Evolutionary conservation across 1,140 invertebrate species (phyloP).

Genomic region (Caenorhabditis brenneri): DNA sequence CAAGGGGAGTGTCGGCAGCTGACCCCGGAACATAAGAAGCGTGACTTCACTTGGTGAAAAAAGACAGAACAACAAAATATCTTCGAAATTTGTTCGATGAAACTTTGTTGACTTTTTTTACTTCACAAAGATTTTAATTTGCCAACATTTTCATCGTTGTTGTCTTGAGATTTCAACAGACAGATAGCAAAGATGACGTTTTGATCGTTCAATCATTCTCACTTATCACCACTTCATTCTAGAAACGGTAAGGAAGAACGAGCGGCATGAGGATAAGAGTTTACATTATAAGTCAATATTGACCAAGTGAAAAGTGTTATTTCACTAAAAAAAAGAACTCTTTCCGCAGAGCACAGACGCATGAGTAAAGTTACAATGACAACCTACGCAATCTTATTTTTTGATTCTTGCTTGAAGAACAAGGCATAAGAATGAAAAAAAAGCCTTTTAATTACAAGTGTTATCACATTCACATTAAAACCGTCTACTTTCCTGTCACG

Average conservation of each 20-base stretch:
- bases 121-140: background rate
- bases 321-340: background rate
- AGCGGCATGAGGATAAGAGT: too few relatives aligned
- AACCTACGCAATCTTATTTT: too few relatives aligned
- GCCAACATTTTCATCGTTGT: background rate
- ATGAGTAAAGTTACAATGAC: background rate
- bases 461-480: background rate
- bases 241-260: too few relatives aligned
- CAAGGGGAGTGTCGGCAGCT: background rate
- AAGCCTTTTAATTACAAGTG: too few relatives aligned
- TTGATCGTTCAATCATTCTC: too few relatives aligned
- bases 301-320: background rate
- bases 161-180: too few relatives aligned
- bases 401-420: too few relatives aligned
- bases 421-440: background rate
- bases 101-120: too few relatives aligned
- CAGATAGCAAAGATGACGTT: too few relatives aligned
- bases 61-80: background rate
- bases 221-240: too few relatives aligned
- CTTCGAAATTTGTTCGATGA: background rate
- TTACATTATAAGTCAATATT: constrained; percentile 37
- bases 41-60: background rate
- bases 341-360: background rate
- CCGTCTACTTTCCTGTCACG: constrained; percentile 21
- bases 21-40: background rate